These are phyloP conservation scores for Synanthedon formicaeformis DNA, from an alignment of 2,888 invertebrate species.

Conservation along the genomic window DNA sequence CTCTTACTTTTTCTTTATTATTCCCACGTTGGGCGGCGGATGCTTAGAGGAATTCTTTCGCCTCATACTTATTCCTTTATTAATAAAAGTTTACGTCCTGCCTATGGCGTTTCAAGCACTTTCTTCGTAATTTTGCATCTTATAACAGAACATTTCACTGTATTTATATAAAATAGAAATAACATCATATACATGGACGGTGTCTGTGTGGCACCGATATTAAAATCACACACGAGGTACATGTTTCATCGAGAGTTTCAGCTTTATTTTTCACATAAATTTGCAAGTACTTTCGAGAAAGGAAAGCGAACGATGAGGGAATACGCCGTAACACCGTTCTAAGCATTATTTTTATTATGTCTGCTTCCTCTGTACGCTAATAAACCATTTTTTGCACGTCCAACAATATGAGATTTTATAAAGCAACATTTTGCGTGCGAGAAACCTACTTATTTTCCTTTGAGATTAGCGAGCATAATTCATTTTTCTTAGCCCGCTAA, in stretches of 20 bases:
- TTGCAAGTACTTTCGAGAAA: slow-evolving; percentile 5
- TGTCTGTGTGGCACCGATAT: not conserved
- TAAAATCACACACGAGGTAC: not conserved
- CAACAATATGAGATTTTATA: slow-evolving; percentile 19
- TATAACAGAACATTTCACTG: not conserved
- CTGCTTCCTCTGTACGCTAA: slow-evolving; percentile 26
- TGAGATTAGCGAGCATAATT: not conserved
- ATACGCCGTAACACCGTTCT: slow-evolving; percentile 12
- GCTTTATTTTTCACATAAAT: slow-evolving; percentile 4
- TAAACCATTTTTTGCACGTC: slow-evolving; percentile 27
- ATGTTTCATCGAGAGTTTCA: slow-evolving; percentile 3
- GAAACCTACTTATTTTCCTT: not conserved
- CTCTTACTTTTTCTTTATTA: slow-evolving; percentile 42
- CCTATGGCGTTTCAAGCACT: slow-evolving; percentile 19
- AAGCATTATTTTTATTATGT: slow-evolving; percentile 31
- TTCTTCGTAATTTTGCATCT: not conserved
- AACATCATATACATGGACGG: not conserved
- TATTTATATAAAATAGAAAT: not conserved
- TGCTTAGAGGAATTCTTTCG: slow-evolving; percentile 36
- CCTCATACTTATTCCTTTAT: slow-evolving; percentile 51
- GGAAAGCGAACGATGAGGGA: slow-evolving; percentile 10
- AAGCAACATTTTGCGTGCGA: slow-evolving; percentile 1
- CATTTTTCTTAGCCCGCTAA: not conserved
- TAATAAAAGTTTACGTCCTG: slow-evolving; percentile 50
- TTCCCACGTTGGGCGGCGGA: slow-evolving; percentile 32